These are phyloP conservation scores for Mantis religiosa DNA, from an alignment of 2,888 invertebrate species.

Conservation along the genomic window DNA sequence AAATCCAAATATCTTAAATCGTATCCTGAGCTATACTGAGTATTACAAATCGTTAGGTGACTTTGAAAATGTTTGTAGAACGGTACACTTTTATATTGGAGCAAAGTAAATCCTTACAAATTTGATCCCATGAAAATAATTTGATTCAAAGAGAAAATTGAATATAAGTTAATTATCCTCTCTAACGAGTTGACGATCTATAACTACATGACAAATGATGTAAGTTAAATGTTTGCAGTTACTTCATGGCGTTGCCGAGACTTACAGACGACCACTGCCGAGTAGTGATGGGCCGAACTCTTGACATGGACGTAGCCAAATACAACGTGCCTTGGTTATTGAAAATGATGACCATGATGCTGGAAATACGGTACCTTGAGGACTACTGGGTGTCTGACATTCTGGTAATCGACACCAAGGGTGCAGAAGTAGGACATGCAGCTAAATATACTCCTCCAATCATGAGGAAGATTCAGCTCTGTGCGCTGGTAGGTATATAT, in stretches of 20 bases:
- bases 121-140: too few species aligned
- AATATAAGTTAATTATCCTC: too few species aligned
- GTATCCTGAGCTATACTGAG: too few species aligned
- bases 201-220: too few species aligned
- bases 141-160: too few species aligned
- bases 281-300: background rate
- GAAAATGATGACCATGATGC: slow-evolving; percentile 17
- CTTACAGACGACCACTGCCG: background rate
- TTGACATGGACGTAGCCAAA: background rate
- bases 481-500: slow-evolving; percentile 3
- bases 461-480: slow-evolving; percentile 20
- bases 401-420: slow-evolving; percentile 20
- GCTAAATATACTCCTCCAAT: slow-evolving; percentile 9
- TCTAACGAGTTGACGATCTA: too few species aligned
- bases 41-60: too few species aligned
- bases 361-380: slow-evolving; percentile 26
- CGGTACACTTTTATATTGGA: too few species aligned
- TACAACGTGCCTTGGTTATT: background rate
- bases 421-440: slow-evolving; percentile 1
- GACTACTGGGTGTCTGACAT: slow-evolving; percentile 33
- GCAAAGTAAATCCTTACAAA: too few species aligned
- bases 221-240: background rate
- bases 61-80: too few species aligned
- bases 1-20: too few species aligned
- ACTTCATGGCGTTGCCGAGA: background rate